These are phyloP conservation scores for Coracias cyanogaster DNA, from an alignment of 2,797 vertebrate genomes.

Conservation along the genomic window DNA sequence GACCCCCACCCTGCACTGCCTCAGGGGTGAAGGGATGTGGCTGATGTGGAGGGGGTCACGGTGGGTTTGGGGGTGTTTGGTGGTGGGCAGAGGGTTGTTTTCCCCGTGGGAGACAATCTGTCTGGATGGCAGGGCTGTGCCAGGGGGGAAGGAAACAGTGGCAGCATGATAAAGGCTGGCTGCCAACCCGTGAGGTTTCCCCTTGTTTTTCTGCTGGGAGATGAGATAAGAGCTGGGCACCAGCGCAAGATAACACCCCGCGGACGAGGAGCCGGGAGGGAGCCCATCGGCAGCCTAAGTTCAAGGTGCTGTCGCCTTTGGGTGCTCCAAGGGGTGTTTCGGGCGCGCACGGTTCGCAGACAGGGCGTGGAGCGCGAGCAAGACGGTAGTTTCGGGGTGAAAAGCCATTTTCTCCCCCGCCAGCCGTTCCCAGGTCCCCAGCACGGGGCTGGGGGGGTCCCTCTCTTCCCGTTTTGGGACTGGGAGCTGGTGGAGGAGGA, in stretches of 20 bases:
- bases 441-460: background rate
- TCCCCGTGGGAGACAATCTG: background rate
- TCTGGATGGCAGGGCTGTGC: conserved; percentile 13
- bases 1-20: accelerated
- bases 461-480: background rate
- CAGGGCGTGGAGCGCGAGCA: accelerated
- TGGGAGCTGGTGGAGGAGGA: background rate
- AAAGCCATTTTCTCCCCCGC: background rate
- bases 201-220: conserved; percentile 54
- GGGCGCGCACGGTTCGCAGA: accelerated
- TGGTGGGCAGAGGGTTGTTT: background rate
- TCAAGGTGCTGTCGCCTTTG: background rate
- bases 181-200: conserved; percentile 26
- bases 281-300: background rate
- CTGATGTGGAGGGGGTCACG: accelerated
- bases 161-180: background rate
- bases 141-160: conserved; percentile 23
- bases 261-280: background rate
- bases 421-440: background rate
- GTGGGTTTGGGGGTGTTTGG: background rate
- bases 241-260: background rate
- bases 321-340: background rate
- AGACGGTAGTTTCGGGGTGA: background rate
- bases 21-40: background rate
- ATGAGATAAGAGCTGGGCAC: conserved; percentile 32